Evolutionary conservation across 2,797 vertebrate species (phyloP).

Genomic region (Sarcoramphus papa): DNA sequence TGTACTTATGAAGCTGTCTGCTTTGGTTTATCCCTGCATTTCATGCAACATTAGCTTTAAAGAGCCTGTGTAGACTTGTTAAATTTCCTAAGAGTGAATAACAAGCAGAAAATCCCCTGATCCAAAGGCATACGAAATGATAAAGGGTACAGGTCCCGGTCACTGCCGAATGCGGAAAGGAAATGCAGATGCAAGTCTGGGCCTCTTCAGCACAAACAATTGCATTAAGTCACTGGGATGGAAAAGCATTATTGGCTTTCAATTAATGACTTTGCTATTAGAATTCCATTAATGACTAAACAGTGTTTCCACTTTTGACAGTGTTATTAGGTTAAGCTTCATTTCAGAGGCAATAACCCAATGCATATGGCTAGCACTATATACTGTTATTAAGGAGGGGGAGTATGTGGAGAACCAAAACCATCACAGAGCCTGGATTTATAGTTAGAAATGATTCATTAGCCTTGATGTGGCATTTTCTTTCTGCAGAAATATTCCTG

Average conservation of each 20-base stretch:
- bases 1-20: background rate
- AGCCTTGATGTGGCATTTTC: background rate
- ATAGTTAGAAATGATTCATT: background rate
- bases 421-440: background rate
- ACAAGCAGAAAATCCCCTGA: background rate
- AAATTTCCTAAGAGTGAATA: constrained; percentile 16
- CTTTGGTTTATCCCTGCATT: constrained; percentile 6
- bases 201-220: background rate
- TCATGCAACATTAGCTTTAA: constrained; percentile 46
- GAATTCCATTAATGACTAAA: constrained; percentile 13
- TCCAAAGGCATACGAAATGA: background rate
- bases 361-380: background rate
- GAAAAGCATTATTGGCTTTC: background rate
- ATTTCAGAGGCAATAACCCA: constrained; percentile 19
- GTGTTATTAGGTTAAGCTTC: background rate
- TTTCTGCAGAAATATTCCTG: background rate
- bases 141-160: background rate
- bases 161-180: background rate
- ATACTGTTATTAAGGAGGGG: background rate
- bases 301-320: background rate
- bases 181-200: background rate
- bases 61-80: constrained; percentile 8
- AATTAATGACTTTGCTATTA: constrained; percentile 6
- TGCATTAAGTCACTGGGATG: background rate
- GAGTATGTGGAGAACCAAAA: background rate